Conservation (phyloP, 1,140 invertebrate species). For the Drosophila kohkoa region DNA sequence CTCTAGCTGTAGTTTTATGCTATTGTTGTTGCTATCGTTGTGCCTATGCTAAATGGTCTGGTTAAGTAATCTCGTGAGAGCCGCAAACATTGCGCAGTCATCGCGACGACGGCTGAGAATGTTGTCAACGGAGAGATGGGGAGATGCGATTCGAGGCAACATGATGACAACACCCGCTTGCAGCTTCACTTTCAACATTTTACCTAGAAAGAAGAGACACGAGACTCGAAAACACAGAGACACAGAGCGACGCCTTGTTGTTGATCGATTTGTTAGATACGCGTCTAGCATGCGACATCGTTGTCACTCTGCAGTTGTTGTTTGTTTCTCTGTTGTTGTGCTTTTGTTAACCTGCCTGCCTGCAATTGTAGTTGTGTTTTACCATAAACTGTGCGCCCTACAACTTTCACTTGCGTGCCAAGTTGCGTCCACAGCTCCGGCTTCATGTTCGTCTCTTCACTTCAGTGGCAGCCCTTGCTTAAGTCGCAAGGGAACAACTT, state of each 20-base stretch:
- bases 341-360: conserved; percentile 35
- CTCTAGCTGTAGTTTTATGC: conserved; percentile 7
- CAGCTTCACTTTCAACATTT: conserved; percentile 64
- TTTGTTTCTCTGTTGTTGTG: conserved; percentile 10
- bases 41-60: conserved; percentile 79
- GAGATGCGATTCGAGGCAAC: conserved; percentile 45
- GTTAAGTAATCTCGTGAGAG: conserved; percentile 83
- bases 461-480: not conserved
- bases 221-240: conserved; percentile 1
- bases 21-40: conserved; percentile 30
- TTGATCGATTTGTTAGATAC: conserved; percentile 80
- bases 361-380: conserved; percentile 64
- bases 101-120: conserved; percentile 66
- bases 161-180: conserved; percentile 37
- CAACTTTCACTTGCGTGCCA: conserved; percentile 71
- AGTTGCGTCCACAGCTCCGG: conserved; percentile 17
- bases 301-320: conserved; percentile 33
- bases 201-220: conserved; percentile 44
- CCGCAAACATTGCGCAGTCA: conserved; percentile 80
- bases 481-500: not conserved
- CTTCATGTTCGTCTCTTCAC: not conserved
- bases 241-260: conserved; percentile 68
- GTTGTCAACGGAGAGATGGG: conserved; percentile 62
- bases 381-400: conserved; percentile 62
- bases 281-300: conserved; percentile 61